A percentile compares a stretch with the other conserved stretches of the same genome.
These are phyloP conservation scores for Eumeta japonica DNA, from an alignment of 1,140 invertebrate species.

Conservation along the genomic window DNA sequence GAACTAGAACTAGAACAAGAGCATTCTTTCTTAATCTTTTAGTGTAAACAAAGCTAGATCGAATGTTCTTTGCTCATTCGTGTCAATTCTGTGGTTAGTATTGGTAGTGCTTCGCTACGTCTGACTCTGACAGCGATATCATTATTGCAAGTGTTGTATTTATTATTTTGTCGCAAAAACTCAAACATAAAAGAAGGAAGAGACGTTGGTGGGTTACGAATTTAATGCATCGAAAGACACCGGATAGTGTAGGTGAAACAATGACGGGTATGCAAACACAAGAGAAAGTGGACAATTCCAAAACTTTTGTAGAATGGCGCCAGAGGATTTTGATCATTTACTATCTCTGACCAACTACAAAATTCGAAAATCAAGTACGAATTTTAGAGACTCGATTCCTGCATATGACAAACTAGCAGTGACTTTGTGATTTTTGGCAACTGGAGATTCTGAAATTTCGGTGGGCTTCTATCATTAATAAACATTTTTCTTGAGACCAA, in stretches of 20 bases:
- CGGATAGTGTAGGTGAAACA: conserved; percentile 11
- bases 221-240: conserved; percentile 11
- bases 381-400: conserved; percentile 16
- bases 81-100: no score
- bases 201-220: no score
- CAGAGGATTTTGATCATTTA: conserved; percentile 17
- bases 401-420: conserved; percentile 14
- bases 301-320: conserved; percentile 9
- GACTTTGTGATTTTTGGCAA: no score
- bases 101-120: conserved; percentile 14
- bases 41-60: conserved; percentile 12
- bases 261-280: conserved; percentile 8
- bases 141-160: no score
- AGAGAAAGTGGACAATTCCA: conserved; percentile 8
- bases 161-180: no score
- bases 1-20: no score
- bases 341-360: conserved; percentile 13
- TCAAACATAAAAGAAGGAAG: conserved; percentile 10
- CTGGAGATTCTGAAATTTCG: conserved; percentile 10
- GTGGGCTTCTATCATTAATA: no score
- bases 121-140: conserved; percentile 14
- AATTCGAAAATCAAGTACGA: conserved; percentile 11
- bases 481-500: no score
- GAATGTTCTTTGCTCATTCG: no score
- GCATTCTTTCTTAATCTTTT: no score